Evolutionary conservation across 2,888 invertebrate genomes (phyloP).

Genomic region (Dermolepida albohirtum): DNA sequence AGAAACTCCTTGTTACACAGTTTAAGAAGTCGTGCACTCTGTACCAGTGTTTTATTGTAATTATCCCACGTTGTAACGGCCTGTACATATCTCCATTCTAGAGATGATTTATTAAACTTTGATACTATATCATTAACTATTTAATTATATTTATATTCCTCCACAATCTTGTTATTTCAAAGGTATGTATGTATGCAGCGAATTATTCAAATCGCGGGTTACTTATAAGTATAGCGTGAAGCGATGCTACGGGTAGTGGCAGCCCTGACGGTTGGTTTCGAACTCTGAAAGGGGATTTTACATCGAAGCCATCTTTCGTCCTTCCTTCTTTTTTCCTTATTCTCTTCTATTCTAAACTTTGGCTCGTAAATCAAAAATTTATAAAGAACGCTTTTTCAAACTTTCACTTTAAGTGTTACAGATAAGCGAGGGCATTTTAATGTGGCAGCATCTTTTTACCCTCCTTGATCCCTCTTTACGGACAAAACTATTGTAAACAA

Average conservation of each 20-base stretch:
- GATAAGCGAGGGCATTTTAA: constrained; percentile 54
- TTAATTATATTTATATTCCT: constrained; percentile 46
- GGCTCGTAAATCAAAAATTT: constrained; percentile 62
- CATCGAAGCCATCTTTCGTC: constrained; percentile 22
- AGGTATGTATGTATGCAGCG: constrained; percentile 21
- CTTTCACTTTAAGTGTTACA: constrained; percentile 60
- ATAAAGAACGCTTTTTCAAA: constrained; percentile 62
- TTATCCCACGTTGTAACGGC: constrained; percentile 34
- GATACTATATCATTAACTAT: constrained; percentile 48
- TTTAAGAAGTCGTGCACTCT: constrained; percentile 29
- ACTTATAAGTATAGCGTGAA: constrained; percentile 29
- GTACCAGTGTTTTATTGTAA: constrained; percentile 24
- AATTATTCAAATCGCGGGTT: constrained; percentile 39
- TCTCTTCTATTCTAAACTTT: constrained; percentile 48
- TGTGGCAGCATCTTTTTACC: constrained; percentile 57
- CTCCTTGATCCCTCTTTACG: constrained; percentile 48
- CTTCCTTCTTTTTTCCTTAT: constrained; percentile 26
- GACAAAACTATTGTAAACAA: constrained; percentile 58
- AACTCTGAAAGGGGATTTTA: constrained; percentile 42
- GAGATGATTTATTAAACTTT: constrained; percentile 47
- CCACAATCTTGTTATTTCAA: constrained; percentile 37
- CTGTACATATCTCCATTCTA: constrained; percentile 4
- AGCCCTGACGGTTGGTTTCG: constrained; percentile 40
- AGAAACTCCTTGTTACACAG: constrained; percentile 7
- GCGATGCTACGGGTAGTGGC: constrained; percentile 5